Conservation (phyloP, 2,888 invertebrate species). For the Mesorhabditis spiculigera region DNA sequence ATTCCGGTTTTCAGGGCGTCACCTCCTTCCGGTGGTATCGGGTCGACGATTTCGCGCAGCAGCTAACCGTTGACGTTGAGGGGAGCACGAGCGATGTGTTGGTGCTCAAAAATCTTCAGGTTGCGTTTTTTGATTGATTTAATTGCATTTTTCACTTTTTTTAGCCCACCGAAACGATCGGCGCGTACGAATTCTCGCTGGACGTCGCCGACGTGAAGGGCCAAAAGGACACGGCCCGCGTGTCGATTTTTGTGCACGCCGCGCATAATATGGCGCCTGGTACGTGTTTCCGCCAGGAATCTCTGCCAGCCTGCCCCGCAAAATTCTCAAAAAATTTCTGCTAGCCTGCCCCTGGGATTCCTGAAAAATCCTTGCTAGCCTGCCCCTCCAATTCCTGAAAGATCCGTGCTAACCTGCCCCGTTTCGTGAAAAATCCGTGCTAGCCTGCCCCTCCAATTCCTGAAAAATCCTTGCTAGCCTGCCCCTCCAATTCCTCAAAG, state of each 20-base stretch:
- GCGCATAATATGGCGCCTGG: constrained; percentile 23
- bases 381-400: no score
- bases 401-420: no score
- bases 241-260: constrained; percentile 25
- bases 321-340: no score
- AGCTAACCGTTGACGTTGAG: constrained; percentile 20
- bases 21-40: constrained; percentile 25
- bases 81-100: constrained; percentile 8
- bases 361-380: no score
- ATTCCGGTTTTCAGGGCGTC: constrained; percentile 13
- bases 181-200: constrained; percentile 25
- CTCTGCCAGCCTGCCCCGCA: background rate
- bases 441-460: no score
- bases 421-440: no score
- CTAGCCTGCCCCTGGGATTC: no score
- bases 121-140: background rate
- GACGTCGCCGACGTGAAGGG: constrained; percentile 24
- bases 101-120: background rate
- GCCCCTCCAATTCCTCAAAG: no score
- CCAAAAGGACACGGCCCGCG: constrained; percentile 21
- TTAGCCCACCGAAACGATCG: constrained; percentile 24
- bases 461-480: no score
- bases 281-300: constrained; percentile 6
- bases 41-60: constrained; percentile 17
- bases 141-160: background rate